Evolutionary conservation across 2,113 vertebrate species (phyloP).

Genomic region (Pelecanus crispus): DNA sequence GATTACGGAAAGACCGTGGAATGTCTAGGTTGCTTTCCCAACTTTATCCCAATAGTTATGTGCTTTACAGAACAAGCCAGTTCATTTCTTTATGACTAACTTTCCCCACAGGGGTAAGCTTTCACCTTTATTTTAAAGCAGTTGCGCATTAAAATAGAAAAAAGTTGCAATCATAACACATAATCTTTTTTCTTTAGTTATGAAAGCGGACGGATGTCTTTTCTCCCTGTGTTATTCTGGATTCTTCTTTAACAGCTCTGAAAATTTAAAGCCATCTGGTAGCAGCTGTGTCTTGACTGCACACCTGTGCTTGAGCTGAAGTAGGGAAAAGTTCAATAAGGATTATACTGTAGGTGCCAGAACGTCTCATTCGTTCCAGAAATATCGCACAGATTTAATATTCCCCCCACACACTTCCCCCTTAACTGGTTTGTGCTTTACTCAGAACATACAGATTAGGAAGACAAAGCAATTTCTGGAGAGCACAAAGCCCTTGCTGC

Average conservation of each 20-base stretch:
- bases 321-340: neutral
- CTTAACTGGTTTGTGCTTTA: neutral
- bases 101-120: neutral
- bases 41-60: neutral
- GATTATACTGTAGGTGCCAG: neutral
- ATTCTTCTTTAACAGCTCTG: neutral
- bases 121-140: neutral
- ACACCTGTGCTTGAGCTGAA: slow-evolving; percentile 10
- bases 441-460: slow-evolving; percentile 27
- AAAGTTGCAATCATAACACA: neutral
- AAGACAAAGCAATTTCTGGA: slow-evolving; percentile 46
- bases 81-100: neutral
- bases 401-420: neutral
- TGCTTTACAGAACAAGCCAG: neutral
- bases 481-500: neutral
- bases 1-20: neutral
- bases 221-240: neutral
- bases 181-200: neutral
- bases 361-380: neutral
- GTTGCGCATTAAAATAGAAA: neutral
- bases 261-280: neutral
- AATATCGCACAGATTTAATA: neutral
- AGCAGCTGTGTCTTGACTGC: neutral
- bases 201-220: neutral
- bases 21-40: neutral